A percentile compares a stretch with the other conserved stretches of the same genome.
Conservation (phyloP, 2,888 invertebrate genomes). For the Steinernema hermaphroditum region DNA sequence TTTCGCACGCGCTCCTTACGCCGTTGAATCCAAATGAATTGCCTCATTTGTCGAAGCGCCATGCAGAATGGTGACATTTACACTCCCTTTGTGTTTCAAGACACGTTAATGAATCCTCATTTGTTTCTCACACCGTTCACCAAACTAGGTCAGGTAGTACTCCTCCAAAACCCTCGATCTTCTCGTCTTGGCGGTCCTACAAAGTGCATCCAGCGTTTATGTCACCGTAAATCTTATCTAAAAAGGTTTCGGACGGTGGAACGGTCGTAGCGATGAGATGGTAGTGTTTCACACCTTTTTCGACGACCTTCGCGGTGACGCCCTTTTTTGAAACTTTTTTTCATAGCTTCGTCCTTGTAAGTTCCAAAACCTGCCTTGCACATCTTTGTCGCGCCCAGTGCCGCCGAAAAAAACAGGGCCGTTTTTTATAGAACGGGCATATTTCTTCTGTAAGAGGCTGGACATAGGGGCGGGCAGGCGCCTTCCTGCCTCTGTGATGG, state of each 20-base stretch:
- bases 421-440: background rate
- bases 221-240: constrained; percentile 1
- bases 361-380: background rate
- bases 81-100: background rate
- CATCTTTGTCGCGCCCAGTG: background rate
- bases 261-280: background rate
- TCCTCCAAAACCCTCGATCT: background rate
- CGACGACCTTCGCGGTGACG: background rate
- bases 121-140: too few species aligned
- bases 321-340: background rate
- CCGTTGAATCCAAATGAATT: background rate
- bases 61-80: background rate
- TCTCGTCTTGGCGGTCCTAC: background rate
- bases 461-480: background rate
- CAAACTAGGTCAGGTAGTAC: too few species aligned
- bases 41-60: background rate
- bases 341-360: background rate
- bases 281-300: background rate
- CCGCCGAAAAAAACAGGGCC: background rate
- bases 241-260: background rate
- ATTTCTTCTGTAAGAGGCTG: background rate
- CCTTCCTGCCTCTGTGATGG: background rate
- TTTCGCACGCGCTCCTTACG: background rate
- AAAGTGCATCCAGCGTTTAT: background rate
- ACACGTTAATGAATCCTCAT: too few species aligned